These are phyloP conservation scores for Rhamnusium bicolor DNA, from an alignment of 2,888 invertebrate genomes.

Conservation along the genomic window DNA sequence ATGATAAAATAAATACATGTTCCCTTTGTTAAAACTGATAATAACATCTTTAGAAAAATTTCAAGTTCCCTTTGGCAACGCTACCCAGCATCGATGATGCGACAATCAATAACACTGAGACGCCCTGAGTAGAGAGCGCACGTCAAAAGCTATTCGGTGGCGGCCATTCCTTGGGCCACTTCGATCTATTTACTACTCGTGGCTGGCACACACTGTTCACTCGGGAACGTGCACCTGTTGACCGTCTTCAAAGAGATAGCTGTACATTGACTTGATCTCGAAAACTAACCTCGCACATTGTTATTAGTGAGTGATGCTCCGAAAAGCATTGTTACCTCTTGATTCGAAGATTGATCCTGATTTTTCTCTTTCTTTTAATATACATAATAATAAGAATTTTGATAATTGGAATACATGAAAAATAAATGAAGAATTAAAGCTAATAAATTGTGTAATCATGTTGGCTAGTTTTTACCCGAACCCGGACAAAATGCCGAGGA, in stretches of 20 bases:
- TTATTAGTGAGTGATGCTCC: not conserved
- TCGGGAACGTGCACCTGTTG: slow-evolving; percentile 26
- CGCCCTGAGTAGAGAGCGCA: slow-evolving; percentile 34
- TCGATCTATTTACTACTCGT: slow-evolving; percentile 29
- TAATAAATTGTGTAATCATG: too few relatives aligned
- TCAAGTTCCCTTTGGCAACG: slow-evolving; percentile 12
- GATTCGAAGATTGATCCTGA: too few relatives aligned
- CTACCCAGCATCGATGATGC: slow-evolving; percentile 53
- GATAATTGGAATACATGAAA: too few relatives aligned
- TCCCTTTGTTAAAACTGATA: not conserved
- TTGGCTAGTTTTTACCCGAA: too few relatives aligned
- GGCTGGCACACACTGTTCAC: slow-evolving; percentile 23
- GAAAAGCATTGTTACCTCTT: not conserved
- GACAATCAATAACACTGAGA: slow-evolving; percentile 60
- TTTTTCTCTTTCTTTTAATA: too few relatives aligned
- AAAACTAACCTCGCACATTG: slow-evolving; percentile 10
- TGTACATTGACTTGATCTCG: slow-evolving; percentile 14
- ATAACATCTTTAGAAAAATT: not conserved
- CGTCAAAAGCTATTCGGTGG: slow-evolving; percentile 27
- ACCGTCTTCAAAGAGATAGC: slow-evolving; percentile 6
- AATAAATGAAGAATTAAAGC: too few relatives aligned
- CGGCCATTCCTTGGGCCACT: slow-evolving; percentile 29
- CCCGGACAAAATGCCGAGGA: too few relatives aligned
- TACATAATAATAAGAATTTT: too few relatives aligned
- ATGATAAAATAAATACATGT: not conserved